phyloP scores from a whole-genome alignment of 2,113 vertebrate species.

The Ageneiosus marmoratus region DNA sequence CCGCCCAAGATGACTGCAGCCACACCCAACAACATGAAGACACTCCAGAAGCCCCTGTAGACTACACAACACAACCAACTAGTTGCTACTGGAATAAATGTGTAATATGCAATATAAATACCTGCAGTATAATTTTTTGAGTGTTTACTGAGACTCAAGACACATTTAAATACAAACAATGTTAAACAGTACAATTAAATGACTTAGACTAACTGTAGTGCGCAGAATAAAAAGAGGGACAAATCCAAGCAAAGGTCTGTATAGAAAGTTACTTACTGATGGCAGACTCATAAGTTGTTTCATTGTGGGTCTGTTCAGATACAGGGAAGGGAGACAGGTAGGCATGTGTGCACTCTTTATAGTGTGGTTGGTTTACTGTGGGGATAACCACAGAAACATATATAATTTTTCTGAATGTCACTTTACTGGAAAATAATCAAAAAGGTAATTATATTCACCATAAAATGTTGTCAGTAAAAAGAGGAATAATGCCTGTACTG shows the following conservation, averaged over 20 bases:
- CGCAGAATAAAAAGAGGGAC: neutral
- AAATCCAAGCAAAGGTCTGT: neutral
- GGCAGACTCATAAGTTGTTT: slow-evolving; percentile 84
- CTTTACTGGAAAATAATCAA: neutral
- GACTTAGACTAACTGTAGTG: neutral
- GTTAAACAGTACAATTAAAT: neutral
- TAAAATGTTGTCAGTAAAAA: neutral
- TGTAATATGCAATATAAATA: neutral
- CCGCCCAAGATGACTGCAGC: slow-evolving; percentile 78
- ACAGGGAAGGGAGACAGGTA: slow-evolving; percentile 92
- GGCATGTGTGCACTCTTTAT: slow-evolving; percentile 84
- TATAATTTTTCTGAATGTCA: neutral
- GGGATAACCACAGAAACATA: slow-evolving; percentile 42
- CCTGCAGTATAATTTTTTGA: neutral
- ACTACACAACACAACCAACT: slow-evolving; percentile 69
- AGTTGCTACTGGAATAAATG: neutral
- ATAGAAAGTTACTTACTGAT: slow-evolving; percentile 80
- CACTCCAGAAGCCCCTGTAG: slow-evolving; percentile 94
- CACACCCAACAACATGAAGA: slow-evolving; percentile 90
- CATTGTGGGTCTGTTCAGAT: slow-evolving; percentile 78
- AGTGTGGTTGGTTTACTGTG: slow-evolving; percentile 83
- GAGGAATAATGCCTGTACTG: neutral
- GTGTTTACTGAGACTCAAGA: neutral
- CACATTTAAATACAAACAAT: neutral
- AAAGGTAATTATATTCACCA: neutral